These are phyloP conservation scores for Streblospio benedicti DNA, from an alignment of 1,140 invertebrate genomes.

Conservation along the genomic window DNA sequence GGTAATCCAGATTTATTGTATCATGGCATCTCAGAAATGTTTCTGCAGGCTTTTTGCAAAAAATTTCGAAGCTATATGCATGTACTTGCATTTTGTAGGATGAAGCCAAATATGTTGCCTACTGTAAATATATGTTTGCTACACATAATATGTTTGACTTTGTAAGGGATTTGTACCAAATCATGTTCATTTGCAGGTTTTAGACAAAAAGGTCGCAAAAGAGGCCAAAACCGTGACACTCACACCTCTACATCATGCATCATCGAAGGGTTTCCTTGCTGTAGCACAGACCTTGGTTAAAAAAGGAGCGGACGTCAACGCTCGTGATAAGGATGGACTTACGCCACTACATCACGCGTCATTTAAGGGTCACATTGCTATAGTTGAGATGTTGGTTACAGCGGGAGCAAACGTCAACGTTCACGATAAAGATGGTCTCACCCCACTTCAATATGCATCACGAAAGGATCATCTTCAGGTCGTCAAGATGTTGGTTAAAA, in stretches of 20 bases:
- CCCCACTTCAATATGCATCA: slow-evolving; percentile 23
- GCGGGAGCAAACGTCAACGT: slow-evolving; percentile 14
- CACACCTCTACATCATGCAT: slow-evolving; percentile 4
- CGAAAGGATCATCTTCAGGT: slow-evolving; percentile 1
- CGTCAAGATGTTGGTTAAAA: slow-evolving; percentile 1
- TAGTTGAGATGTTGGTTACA: background rate
- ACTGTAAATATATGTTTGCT: too few species aligned
- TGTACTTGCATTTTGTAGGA: too few species aligned
- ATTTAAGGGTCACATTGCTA: background rate
- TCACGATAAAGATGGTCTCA: slow-evolving; percentile 27
- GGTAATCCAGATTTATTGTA: too few species aligned
- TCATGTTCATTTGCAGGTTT: too few species aligned
- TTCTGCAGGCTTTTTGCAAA: too few species aligned
- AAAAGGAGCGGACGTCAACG: background rate
- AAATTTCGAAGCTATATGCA: too few species aligned
- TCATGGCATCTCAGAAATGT: too few species aligned
- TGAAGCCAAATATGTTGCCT: too few species aligned
- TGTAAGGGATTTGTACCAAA: too few species aligned
- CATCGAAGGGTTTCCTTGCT: background rate
- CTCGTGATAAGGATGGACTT: slow-evolving; percentile 5
- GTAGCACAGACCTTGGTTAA: background rate
- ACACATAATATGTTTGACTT: too few species aligned
- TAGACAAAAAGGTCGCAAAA: too few species aligned
- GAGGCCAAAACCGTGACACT: too few species aligned
- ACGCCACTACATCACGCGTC: slow-evolving; percentile 6